Evolutionary conservation across 37 sponge, comb jelly and placozoan genomes (phyloP).

Genomic region (Haliclona indistincta): DNA sequence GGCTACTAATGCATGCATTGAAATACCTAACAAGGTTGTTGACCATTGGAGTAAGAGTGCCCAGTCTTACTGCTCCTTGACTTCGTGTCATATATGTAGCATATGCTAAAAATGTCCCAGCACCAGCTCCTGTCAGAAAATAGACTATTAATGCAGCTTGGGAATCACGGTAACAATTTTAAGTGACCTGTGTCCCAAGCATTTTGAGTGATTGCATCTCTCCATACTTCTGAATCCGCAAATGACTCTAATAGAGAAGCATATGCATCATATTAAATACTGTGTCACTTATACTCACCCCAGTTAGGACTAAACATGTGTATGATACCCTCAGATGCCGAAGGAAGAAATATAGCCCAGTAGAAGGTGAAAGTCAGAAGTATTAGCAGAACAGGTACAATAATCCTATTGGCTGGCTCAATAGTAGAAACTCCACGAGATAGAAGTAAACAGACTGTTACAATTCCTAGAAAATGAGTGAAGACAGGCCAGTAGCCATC

Average conservation of each 20-base stretch:
- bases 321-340: conserved; percentile 64
- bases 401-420: conserved; percentile 73
- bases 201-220: conserved; percentile 90
- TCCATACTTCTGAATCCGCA: conserved; percentile 53
- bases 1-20: no score
- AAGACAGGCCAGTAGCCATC: conserved; percentile 52
- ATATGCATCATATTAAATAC: no score
- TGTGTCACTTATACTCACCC: no score
- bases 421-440: conserved; percentile 76
- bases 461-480: conserved; percentile 44
- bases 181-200: conserved; percentile 89
- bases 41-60: conserved; percentile 59
- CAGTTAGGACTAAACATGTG: conserved; percentile 84
- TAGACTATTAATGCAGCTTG: neutral
- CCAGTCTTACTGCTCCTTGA: conserved; percentile 81
- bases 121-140: conserved; percentile 61
- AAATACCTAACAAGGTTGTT: conserved; percentile 88
- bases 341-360: conserved; percentile 77
- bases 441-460: conserved; percentile 49
- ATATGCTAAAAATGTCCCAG: conserved; percentile 69
- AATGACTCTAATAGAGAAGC: neutral
- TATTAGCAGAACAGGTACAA: conserved; percentile 69
- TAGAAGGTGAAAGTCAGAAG: conserved; percentile 70
- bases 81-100: conserved; percentile 77
- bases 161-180: no score